Base-by-base conservation (phyloP, 2,888 invertebrate species). In the Strigamia maritima region DNA sequence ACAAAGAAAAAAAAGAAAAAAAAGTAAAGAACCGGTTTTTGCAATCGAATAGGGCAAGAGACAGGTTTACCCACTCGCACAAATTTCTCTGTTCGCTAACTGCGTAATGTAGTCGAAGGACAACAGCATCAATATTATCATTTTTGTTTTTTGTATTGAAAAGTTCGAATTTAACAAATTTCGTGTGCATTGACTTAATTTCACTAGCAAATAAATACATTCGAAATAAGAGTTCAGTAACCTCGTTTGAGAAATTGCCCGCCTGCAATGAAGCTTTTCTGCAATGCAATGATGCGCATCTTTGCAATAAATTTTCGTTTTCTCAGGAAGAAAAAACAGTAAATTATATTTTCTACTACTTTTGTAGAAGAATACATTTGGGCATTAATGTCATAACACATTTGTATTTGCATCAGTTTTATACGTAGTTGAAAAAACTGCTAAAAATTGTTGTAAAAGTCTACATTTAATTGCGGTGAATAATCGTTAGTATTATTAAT, bases 251-350 rank as follows among this genome's bases (percentile, higher is more conserved):
- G 14, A 65, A 65, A 65, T 65, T 65, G 65, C 65, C 65, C 65
- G 65, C 65, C 65, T 65, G 65, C 65, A 65, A 10, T 65, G 65
- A 65, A 65, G 65, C 65, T 65, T 65, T 65, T 65, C 65, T 65
- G 65, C 65, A 65, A 60, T 60, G 60, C 60, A 60, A 65, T 65
- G 65, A 65, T 65, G 65, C 65, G 65, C 65, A 65, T 26, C 24
- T 26, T 65, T 65, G 2, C 1, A 26, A 26, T 16, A 16, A 24
- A 65, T 65, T 28, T 49, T n/a, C n/a, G 35, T 10, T 35, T 40
- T 16, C 6, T 40, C 16, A 40, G 40, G 10, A 31, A 4, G 31
- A 31, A 31, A 31, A 31, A 31, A 4, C 31, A 31, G 31, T 31
- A 31, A 31, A 31, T 31, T 31, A 31, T 31, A 31, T 31, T 31